Evolutionary conservation across 2,888 invertebrate species (phyloP).

Genomic region (Noctua janthina): DNA sequence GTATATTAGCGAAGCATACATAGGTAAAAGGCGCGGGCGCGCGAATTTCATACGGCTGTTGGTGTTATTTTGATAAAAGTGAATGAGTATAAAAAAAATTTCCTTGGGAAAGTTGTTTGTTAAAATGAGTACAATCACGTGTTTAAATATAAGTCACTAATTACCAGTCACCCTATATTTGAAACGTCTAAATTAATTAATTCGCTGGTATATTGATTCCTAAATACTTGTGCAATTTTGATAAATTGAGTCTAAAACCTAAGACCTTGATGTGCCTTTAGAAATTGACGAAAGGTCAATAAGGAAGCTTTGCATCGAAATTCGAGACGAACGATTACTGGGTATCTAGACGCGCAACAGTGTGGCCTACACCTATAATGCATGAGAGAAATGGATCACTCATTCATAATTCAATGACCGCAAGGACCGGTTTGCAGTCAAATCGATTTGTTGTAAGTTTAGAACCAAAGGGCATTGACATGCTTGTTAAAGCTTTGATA

Average conservation of each 20-base stretch:
- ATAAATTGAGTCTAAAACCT: not conserved
- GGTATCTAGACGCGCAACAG: slow-evolving; percentile 2
- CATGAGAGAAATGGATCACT: slow-evolving; percentile 47
- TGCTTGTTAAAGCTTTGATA: not conserved
- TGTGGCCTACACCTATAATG: slow-evolving; percentile 11
- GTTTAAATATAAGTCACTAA: no score
- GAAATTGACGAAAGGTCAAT: not conserved
- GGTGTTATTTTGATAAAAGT: no score
- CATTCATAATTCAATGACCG: slow-evolving; percentile 58
- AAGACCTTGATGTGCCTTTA: no score
- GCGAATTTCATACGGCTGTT: no score
- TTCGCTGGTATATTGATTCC: not conserved
- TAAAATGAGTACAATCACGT: no score
- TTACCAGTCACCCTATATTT: not conserved
- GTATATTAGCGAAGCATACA: not conserved
- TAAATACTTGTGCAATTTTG: not conserved
- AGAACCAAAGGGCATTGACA: slow-evolving; percentile 50
- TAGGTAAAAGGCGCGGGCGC: no score
- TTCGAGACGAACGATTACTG: not conserved
- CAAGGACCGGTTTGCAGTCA: slow-evolving; percentile 46
- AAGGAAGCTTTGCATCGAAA: not conserved
- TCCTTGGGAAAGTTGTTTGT: no score
- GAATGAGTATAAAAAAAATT: no score
- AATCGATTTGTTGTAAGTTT: slow-evolving; percentile 50
- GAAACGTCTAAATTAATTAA: not conserved